phyloP scores from a whole-genome alignment of 2,888 invertebrate species.

The Rhogogaster chlorosoma region DNA sequence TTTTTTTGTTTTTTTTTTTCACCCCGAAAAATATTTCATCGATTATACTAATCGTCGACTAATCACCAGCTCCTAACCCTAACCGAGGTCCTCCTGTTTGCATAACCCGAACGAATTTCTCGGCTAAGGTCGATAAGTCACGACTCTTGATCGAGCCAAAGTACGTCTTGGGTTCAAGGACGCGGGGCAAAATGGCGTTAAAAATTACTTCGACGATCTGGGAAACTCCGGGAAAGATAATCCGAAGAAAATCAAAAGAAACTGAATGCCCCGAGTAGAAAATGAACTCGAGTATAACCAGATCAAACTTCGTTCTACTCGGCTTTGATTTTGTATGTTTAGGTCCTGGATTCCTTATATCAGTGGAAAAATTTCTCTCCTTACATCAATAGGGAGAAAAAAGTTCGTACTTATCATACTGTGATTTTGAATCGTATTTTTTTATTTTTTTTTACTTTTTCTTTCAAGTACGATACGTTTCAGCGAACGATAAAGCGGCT shows the following conservation, averaged over 20 bases:
- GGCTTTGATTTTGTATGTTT: constrained; percentile 15
- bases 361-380: neutral
- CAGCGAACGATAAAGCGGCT: neutral
- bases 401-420: neutral
- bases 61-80: neutral
- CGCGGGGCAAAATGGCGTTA: neutral
- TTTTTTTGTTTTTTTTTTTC: too few relatives aligned
- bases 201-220: constrained; percentile 21
- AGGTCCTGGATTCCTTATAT: neutral
- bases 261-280: neutral
- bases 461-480: neutral
- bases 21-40: neutral
- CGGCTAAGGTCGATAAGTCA: constrained; percentile 24
- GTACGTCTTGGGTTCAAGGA: neutral
- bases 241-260: constrained; percentile 30
- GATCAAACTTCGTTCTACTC: neutral
- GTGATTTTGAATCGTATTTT: neutral
- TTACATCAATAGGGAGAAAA: neutral
- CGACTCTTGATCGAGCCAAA: neutral
- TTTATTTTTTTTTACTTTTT: neutral
- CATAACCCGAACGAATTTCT: neutral
- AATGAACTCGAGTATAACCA: constrained; percentile 10
- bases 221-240: constrained; percentile 14
- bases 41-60: neutral
- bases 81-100: neutral